Evolutionary conservation across 2,888 invertebrate genomes (phyloP).

Genomic region (Smittia sp.): DNA sequence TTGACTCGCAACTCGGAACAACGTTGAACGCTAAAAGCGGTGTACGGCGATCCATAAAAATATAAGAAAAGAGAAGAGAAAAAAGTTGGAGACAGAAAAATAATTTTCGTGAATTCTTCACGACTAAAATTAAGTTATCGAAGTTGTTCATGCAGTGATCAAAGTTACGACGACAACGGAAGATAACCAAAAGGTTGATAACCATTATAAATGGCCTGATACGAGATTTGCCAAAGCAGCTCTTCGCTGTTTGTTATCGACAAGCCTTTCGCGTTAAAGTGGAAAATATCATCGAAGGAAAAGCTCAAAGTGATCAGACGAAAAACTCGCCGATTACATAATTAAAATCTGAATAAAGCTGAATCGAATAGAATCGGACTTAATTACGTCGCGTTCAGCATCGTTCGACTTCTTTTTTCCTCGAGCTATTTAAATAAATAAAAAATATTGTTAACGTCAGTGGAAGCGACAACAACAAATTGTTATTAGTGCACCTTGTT

Average conservation of each 20-base stretch:
- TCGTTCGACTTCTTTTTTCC: slow-evolving; percentile 6
- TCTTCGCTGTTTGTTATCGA: too few species aligned
- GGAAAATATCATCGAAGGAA: too few species aligned
- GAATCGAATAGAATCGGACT: slow-evolving; percentile 1
- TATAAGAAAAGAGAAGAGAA: slow-evolving; percentile 6
- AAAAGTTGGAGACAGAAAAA: background rate
- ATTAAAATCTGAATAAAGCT: background rate
- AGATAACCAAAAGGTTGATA: too few species aligned
- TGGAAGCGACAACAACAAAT: background rate
- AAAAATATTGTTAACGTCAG: background rate
- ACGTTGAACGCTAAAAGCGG: slow-evolving; percentile 14
- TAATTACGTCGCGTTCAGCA: slow-evolving; percentile 3
- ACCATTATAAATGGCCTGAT: too few species aligned
- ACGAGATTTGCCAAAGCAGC: too few species aligned
- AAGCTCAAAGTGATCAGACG: too few species aligned
- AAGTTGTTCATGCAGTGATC: background rate
- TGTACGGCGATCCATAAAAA: background rate
- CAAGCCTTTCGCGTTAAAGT: too few species aligned
- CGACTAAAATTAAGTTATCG: background rate
- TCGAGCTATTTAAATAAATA: background rate
- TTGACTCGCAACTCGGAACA: slow-evolving; percentile 10
- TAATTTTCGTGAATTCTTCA: background rate
- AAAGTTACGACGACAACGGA: too few species aligned
- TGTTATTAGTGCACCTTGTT: background rate
- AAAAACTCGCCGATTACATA: slow-evolving; percentile 12